Evolutionary conservation across 1,140 invertebrate species (phyloP), one percentile per base, ranked within the genome.

Genomic region (Euschistus heros): DNA sequence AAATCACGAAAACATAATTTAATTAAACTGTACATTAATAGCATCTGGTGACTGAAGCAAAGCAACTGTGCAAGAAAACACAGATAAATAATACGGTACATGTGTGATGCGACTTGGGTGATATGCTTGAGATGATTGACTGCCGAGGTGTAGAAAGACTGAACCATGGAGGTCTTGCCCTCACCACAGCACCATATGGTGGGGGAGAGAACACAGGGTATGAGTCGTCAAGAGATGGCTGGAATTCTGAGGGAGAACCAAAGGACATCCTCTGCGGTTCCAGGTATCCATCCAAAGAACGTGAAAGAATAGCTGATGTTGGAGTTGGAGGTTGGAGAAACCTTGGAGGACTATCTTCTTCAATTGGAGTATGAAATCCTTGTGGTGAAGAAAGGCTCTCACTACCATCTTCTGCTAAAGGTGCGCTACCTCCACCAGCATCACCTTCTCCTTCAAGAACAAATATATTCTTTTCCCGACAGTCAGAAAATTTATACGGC

Each of bases 181-280:
- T 42, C 26, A 68, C 68, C 15, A 70, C 70, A 15, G 77, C 73
- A 74, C 80, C 78, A 66, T 84, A 84, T 0, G 87, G 87, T 3
- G 87, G 86, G 3, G 89, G 88, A 0, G 88, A 91, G 75, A 91
- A 91, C 15, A 90, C 86, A 1, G 88, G 88, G 68, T 88, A 91
- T 59, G 85, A 88, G 65, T 91, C 89, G 69, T 89, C 85, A 0
- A 84, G 84, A 54, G 82, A 86, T 54, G 80, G 81, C 37, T 71
- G 69, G 22, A 71, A 61, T 42, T 71, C 71, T 18, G 69, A 86
- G 1, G 87, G 87, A 2, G 88, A 87, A 63, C 85, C 84, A 72
- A 87, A 88, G 2, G 87, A 88, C 64, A 89, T 85, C 26, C 86
- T 77, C 6, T 83, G 81, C 0, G 88, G 88, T 68, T 94, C 91